These are phyloP conservation scores for Crenuchus spilurus DNA, from an alignment of 2,797 vertebrate species.

Conservation along the genomic window DNA sequence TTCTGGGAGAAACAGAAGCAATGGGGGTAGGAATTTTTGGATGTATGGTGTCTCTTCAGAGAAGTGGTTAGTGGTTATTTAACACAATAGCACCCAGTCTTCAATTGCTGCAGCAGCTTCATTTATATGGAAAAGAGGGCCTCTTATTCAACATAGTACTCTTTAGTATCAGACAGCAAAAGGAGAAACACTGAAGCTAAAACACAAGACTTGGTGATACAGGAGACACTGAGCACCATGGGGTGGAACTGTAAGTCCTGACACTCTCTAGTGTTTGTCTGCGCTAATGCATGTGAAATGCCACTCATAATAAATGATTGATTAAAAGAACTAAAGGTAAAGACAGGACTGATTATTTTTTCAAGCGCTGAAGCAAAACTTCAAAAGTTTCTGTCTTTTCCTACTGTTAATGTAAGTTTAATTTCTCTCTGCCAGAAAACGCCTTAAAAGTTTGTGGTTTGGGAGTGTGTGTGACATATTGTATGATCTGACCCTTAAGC, in stretches of 20 bases:
- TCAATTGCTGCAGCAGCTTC: constrained; percentile 19
- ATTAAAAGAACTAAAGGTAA: neutral
- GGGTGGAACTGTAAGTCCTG: neutral
- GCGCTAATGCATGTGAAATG: neutral
- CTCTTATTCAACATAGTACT: neutral
- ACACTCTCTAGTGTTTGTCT: neutral
- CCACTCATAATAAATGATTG: neutral
- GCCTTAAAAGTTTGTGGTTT: neutral
- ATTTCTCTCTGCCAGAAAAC: neutral
- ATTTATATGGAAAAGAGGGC: constrained; percentile 45
- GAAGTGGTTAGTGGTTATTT: constrained; percentile 29
- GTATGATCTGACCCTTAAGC: neutral
- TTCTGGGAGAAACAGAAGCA: constrained; percentile 23
- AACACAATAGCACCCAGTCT: constrained; percentile 42
- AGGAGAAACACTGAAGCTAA: neutral
- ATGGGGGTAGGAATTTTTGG: constrained; percentile 3
- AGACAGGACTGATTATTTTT: neutral
- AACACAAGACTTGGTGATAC: neutral
- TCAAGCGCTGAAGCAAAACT: neutral
- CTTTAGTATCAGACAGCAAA: neutral
- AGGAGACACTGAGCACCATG: neutral
- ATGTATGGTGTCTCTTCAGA: constrained; percentile 22
- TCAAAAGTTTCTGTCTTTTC: neutral
- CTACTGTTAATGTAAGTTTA: neutral
- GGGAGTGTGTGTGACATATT: neutral